Conservation (phyloP, 2,113 vertebrate species). For the Trematocara marginatum region DNA sequence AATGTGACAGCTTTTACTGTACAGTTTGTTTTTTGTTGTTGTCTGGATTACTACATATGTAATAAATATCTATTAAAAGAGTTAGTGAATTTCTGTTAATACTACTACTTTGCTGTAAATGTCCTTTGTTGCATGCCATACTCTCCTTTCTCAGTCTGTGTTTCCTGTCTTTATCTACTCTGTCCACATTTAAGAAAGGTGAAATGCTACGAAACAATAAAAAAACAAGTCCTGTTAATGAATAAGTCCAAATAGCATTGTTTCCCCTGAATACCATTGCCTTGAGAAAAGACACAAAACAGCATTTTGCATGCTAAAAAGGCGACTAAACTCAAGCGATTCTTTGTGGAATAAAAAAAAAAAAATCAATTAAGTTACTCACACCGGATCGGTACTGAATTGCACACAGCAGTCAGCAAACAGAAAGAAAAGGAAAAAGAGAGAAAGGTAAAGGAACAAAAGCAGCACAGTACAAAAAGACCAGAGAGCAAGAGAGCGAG, state of each 20-base stretch:
- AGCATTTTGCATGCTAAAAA: slow-evolving; percentile 3
- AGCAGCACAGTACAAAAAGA: neutral
- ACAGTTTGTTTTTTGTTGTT: neutral
- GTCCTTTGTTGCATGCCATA: neutral
- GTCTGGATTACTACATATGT: neutral
- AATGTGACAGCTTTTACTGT: neutral
- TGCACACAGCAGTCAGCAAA: neutral
- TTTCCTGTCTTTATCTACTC: neutral
- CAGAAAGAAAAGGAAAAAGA: neutral
- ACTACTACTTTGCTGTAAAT: neutral
- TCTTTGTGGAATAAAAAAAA: neutral
- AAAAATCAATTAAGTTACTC: slow-evolving; percentile 15
- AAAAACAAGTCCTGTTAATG: neutral
- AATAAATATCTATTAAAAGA: neutral
- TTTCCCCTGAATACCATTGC: neutral
- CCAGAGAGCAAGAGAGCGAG: neutral
- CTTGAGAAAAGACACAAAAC: neutral
- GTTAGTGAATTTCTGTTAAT: neutral
- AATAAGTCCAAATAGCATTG: neutral
- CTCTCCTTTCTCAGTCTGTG: neutral
- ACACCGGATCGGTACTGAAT: neutral
- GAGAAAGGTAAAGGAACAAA: neutral
- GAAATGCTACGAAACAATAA: neutral
- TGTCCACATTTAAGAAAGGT: neutral
- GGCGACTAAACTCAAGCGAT: neutral